A percentile compares a stretch with the other conserved stretches of the same genome.
Evolutionary conservation across 2,113 vertebrate species (phyloP).

Genomic region (Cichladusa arquata): DNA sequence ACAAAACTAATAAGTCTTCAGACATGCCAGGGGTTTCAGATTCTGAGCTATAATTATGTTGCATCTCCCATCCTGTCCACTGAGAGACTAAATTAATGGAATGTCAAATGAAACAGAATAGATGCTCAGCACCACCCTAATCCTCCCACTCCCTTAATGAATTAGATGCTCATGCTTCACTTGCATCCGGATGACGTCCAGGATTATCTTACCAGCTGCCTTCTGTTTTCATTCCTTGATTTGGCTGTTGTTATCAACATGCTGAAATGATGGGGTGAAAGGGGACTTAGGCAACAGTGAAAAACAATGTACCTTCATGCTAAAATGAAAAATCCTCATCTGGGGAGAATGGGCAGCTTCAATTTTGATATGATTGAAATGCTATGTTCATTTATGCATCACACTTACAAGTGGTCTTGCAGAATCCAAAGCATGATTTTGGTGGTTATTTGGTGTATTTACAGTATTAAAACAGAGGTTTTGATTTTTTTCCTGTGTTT

Average conservation of each 20-base stretch:
- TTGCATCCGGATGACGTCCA: slow-evolving; percentile 38
- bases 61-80: not conserved
- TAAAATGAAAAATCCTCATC: not conserved
- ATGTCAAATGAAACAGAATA: slow-evolving; percentile 34
- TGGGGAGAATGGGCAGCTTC: not conserved
- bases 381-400: not conserved
- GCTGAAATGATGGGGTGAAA: not conserved
- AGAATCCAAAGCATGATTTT: not conserved
- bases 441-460: not conserved
- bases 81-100: slow-evolving; percentile 35
- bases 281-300: not conserved
- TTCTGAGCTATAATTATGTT: not conserved
- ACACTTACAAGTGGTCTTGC: not conserved
- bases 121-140: slow-evolving; percentile 6
- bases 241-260: slow-evolving; percentile 27
- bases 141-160: slow-evolving; percentile 22
- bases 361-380: not conserved
- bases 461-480: not conserved
- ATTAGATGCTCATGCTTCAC: slow-evolving; percentile 35
- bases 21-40: not conserved
- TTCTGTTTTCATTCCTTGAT: slow-evolving; percentile 17
- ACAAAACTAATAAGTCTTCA: not conserved
- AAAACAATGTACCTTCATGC: not conserved
- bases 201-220: slow-evolving; percentile 6
- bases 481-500: not conserved